Base-by-base conservation (phyloP, 2,797 vertebrate genomes). In the Gambusia yucatana region DNA sequence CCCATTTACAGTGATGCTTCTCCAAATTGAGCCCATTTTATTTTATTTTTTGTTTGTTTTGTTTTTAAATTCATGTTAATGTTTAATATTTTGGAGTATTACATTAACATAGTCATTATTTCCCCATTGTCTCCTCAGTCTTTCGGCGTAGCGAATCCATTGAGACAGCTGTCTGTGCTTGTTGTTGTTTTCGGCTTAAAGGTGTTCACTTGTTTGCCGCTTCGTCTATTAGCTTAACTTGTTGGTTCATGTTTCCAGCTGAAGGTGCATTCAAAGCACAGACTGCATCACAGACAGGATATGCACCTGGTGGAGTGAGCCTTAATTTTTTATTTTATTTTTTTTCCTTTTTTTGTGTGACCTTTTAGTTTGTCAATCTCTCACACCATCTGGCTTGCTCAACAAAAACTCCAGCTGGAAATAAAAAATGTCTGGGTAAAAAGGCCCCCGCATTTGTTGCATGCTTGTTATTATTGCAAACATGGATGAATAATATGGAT, bases 291-390 rank as follows among this genome's bases (percentile, higher is more conserved):
- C 87, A 91, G 91, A 92, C 93, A 92, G 91, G 89, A 92, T 90
- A 77, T 74, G 77, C 91, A 93, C 91, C 91, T 92, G 91, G 84
- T 88, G 80, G 89, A 88, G 89, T 89, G 84, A 90, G 81, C 83
- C 87, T 81, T 87, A 73, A 88, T 90, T 86, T 79, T 43, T 16
- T n/a, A n/a, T 33, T 33, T 33, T 33, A 33, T 33, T 33, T 33
- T 16, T 25, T 28, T 30, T 30, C 0, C 6, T 25, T 43, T 63
- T 17, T 16, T 8, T 52, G 2, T 55, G 52, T 55, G 52, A 77
- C 71, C 44, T 85, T 90, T 84, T 76, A 87, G 73, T 71, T 79
- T 81, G 74, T 87, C 59, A 10, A 73, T 1, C 78, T 77, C 73
- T 83, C 76, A 57, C 4, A 79, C 81, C 83, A 85, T 77, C 83